Percentiles rank a stretch among this genome's conserved stretches.
Conservation (phyloP, 2,797 vertebrate genomes). For the Hyperoplus lanceolatus region DNA sequence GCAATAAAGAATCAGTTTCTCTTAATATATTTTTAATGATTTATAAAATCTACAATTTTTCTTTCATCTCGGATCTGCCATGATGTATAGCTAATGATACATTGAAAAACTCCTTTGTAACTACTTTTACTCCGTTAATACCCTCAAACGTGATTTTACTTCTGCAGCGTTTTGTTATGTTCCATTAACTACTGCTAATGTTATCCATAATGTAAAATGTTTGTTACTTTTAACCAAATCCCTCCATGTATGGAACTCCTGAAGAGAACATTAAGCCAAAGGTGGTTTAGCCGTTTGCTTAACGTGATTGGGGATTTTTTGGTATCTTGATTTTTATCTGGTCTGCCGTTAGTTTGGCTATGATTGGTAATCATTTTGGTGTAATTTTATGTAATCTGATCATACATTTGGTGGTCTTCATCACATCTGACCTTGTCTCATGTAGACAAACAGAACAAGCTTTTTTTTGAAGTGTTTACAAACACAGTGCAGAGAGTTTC, state of each 20-base stretch:
- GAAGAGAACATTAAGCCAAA: slow-evolving; percentile 23
- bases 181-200: slow-evolving; percentile 63
- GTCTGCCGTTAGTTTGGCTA: slow-evolving; percentile 19
- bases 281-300: slow-evolving; percentile 34
- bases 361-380: slow-evolving; percentile 25
- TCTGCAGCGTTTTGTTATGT: slow-evolving; percentile 32
- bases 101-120: slow-evolving; percentile 57
- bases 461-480: background rate
- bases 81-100: slow-evolving; percentile 58
- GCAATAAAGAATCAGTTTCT: slow-evolving; percentile 82
- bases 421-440: background rate
- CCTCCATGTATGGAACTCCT: slow-evolving; percentile 49
- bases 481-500: background rate
- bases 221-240: slow-evolving; percentile 47
- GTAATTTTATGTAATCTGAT: slow-evolving; percentile 24
- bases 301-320: slow-evolving; percentile 15
- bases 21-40: slow-evolving; percentile 87
- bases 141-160: slow-evolving; percentile 28
- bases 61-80: slow-evolving; percentile 58
- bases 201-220: slow-evolving; percentile 47
- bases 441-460: background rate
- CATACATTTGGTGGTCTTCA: background rate
- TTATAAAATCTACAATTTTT: slow-evolving; percentile 71
- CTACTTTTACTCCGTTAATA: slow-evolving; percentile 57
- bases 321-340: background rate